A percentile compares a stretch with the other conserved stretches of the same genome.
phyloP scores from a whole-genome alignment of 2,888 invertebrate species.

The Andricus curvator region DNA sequence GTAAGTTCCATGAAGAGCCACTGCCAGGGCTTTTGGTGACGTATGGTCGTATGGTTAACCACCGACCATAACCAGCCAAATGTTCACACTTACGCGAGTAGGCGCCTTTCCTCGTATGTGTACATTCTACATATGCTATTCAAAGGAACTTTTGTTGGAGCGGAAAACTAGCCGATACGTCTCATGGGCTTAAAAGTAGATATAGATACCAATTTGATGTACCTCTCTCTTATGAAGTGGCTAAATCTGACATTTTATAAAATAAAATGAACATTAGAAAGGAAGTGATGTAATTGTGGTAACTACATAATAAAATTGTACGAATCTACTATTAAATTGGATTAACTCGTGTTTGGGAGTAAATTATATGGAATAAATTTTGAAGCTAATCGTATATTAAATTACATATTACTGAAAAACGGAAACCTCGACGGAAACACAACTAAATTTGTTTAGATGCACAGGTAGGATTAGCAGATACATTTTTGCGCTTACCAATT shows the following conservation, averaged over 20 bases:
- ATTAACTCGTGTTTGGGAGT: too few species aligned
- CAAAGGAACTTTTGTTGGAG: background rate
- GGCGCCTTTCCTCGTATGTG: background rate
- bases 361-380: too few species aligned
- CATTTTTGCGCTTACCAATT: too few species aligned
- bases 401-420: too few species aligned
- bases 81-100: conserved; percentile 61
- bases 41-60: conserved; percentile 72
- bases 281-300: background rate
- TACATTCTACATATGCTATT: background rate
- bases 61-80: conserved; percentile 69
- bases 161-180: background rate
- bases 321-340: too few species aligned
- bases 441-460: too few species aligned
- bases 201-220: background rate
- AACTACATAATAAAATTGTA: background rate
- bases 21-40: conserved; percentile 62
- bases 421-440: too few species aligned
- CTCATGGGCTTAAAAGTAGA: background rate
- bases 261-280: background rate
- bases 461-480: too few species aligned
- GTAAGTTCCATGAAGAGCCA: conserved; percentile 63
- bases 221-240: background rate
- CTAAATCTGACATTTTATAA: background rate
- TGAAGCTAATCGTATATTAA: too few species aligned